A percentile compares a stretch with the other conserved stretches of the same genome.
Evolutionary conservation across 2,888 invertebrate genomes (phyloP).

Genomic region (Drosophila recens): DNA sequence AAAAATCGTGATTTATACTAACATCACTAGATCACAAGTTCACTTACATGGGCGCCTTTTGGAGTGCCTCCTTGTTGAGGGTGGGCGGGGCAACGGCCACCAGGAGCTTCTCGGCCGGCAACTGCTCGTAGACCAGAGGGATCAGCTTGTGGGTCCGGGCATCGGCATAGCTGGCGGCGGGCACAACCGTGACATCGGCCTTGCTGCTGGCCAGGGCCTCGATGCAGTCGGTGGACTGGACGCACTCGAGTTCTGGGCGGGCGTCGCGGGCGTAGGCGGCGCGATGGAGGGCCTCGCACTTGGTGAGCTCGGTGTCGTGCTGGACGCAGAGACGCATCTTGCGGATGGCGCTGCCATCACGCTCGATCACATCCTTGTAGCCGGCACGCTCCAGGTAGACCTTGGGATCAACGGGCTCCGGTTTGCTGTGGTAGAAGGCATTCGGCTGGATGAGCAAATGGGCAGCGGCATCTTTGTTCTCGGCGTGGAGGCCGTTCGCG

Average conservation of each 20-base stretch:
- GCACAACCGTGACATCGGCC: constrained; percentile 78
- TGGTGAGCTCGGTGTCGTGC: constrained; percentile 88
- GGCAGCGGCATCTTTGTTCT: constrained; percentile 81
- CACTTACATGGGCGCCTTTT: constrained; percentile 82
- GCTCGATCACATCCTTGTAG: constrained; percentile 90
- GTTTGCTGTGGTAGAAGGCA: constrained; percentile 86
- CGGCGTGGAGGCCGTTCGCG: constrained; percentile 81
- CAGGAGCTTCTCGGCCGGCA: constrained; percentile 72
- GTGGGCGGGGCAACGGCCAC: constrained; percentile 83
- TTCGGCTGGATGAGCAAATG: constrained; percentile 89
- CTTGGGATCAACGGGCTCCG: constrained; percentile 85
- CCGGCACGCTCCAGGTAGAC: constrained; percentile 88
- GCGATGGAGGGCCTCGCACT: constrained; percentile 90
- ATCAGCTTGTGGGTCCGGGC: constrained; percentile 74
- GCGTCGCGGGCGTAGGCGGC: constrained; percentile 92
- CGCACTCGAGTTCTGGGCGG: constrained; percentile 92
- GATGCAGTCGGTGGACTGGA: constrained; percentile 87
- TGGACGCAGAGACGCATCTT: constrained; percentile 89
- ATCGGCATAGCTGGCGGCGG: constrained; percentile 69
- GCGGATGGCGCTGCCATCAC: constrained; percentile 90
- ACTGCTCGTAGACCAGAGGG: constrained; percentile 82
- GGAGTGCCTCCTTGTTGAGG: constrained; percentile 70
- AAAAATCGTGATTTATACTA: no score
- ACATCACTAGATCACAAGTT: no score
- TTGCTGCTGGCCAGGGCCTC: constrained; percentile 73